Percentiles rank a stretch among this genome's conserved stretches.
These are phyloP conservation scores for Argyresthia goedartella DNA, from an alignment of 2,888 invertebrate genomes.

Conservation along the genomic window DNA sequence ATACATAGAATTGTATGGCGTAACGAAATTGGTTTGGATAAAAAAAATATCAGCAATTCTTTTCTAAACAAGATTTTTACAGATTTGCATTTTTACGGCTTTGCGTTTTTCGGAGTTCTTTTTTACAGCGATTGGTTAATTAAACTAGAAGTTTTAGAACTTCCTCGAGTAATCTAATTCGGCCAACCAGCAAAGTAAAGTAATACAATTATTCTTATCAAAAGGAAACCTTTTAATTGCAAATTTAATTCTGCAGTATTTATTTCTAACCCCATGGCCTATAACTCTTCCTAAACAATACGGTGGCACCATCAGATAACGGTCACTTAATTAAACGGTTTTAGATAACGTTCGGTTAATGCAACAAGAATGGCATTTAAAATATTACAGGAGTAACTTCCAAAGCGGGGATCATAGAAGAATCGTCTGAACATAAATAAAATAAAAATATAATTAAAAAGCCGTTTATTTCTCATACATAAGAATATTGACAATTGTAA, in stretches of 20 bases:
- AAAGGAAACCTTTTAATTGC: too few relatives aligned
- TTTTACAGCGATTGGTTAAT: constrained; percentile 4
- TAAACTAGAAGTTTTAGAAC: not conserved
- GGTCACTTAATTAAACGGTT: constrained; percentile 41
- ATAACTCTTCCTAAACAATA: not conserved
- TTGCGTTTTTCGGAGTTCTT: constrained; percentile 19
- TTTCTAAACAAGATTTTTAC: constrained; percentile 32
- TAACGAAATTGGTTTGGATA: constrained; percentile 35
- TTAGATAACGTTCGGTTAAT: constrained; percentile 30
- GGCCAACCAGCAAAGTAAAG: too few relatives aligned
- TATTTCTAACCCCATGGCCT: not conserved
- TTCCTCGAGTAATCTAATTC: too few relatives aligned
- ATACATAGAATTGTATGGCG: constrained; percentile 46
- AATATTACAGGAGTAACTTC: too few relatives aligned
- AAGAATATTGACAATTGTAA: too few relatives aligned
- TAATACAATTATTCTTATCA: too few relatives aligned
- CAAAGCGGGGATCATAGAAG: too few relatives aligned
- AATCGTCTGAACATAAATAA: too few relatives aligned
- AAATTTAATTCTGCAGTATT: not conserved
- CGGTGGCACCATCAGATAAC: constrained; percentile 31
- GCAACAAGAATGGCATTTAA: too few relatives aligned
- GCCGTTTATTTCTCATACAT: too few relatives aligned
- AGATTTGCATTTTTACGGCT: too few relatives aligned
- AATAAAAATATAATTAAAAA: too few relatives aligned
- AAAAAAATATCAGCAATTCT: constrained; percentile 32